Evolutionary conservation across 1,140 invertebrate species (phyloP), one percentile per base, ranked within the genome.

Genomic region (Drosophila ananassae): DNA sequence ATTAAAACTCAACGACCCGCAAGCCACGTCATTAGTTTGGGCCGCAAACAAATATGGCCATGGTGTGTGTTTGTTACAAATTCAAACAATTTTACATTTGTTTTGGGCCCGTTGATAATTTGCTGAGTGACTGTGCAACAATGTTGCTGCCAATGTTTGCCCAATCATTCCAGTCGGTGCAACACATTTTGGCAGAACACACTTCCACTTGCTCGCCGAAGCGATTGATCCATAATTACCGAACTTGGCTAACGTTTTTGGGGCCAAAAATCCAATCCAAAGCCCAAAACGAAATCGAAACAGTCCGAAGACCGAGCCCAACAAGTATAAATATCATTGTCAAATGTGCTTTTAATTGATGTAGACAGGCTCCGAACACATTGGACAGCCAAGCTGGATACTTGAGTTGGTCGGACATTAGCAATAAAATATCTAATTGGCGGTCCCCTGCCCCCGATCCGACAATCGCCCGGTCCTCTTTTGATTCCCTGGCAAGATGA

Each of bases 371-470:
- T 58, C 67, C 79, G 76, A 76, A 89, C 82, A 89, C 72, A 78
- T 85, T 79, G 83, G 83, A 87, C 83, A 87, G 83, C 64, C 74
- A 47, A 67, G 55, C 83, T 82, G 83, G 82, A 85, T 83, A 85
- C 78, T 84, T 67, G 58, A 81, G 61, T 52, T 67, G 63, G 47
- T 37, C 64, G 47, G 75, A 76, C 84, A 89, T 89, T 89, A 89
- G 83, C 79, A 89, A 89, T 89, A 89, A 89, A 89, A 89, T 83
- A 89, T 89, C 76, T 89, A 89, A 89, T 89, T 89, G 83, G 83
- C 68, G 83, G 13, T 2, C 64, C 51, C 66, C 68, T 79, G 13
- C 1, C 64, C 51, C 66, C 59, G 2, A n/a, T 7, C 3, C 9
- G 24, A 24, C 17, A 3, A 0, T 17, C 24, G 48, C 50, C 34